Conservation (phyloP, 2,113 vertebrate species). For the Ctenomys sociabilis region DNA sequence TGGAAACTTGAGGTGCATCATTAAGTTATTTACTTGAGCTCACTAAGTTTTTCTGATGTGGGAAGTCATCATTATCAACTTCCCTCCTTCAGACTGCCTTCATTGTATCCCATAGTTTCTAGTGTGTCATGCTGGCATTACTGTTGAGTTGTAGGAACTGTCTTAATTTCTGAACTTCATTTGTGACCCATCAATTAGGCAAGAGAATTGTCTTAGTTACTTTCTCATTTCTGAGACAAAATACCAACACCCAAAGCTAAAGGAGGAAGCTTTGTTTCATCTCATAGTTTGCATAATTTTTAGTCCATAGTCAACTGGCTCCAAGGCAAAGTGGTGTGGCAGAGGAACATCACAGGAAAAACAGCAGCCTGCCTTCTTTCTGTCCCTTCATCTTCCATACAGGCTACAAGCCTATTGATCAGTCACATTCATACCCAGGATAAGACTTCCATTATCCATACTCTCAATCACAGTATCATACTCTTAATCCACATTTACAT, state of each 20-base stretch:
- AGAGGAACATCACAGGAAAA: no score
- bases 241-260: background rate
- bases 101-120: background rate
- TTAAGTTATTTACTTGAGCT: background rate
- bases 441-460: no score
- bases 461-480: no score
- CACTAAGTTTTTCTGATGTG: background rate
- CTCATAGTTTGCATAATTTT: background rate
- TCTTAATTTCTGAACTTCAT: background rate
- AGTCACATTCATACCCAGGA: no score
- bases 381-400: no score
- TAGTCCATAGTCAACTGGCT: no score
- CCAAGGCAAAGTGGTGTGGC: no score
- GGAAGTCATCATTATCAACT: background rate
- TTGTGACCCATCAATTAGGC: background rate
- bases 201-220: background rate
- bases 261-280: background rate
- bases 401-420: no score
- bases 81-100: background rate
- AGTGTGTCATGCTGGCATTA: background rate
- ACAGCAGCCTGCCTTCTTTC: no score
- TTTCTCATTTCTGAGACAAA: background rate
- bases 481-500: no score
- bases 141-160: background rate
- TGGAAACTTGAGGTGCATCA: background rate